Evolutionary conservation across 1,140 invertebrate species (phyloP), one percentile per base, ranked within the genome.

Genomic region (Cyrtorhinus lividipennis): DNA sequence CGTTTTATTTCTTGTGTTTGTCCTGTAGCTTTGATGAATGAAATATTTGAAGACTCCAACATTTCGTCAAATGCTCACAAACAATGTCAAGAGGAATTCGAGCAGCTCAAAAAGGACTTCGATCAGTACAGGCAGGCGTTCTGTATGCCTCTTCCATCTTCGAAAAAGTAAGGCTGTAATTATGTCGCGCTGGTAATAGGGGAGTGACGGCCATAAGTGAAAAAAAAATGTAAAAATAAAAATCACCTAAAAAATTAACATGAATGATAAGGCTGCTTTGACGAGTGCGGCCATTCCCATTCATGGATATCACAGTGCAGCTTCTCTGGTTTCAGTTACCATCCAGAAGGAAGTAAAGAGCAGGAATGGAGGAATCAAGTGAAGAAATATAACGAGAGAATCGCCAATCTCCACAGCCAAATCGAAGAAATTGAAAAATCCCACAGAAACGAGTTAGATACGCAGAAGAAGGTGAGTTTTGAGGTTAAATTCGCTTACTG

Each of bases 381-480:
- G 62, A 76, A 74, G 57, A 79, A 81, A 59, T 72, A 85, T 38
- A 82, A 83, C 67, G 83, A 85, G 65, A 81, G 82, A 67, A 75
- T 82, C 48, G 79, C 81, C 53, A 76, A 78, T 2, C 68, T 85
- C 1, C 83, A 78, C 68, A 73, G 76, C 12, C 80, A 83, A 67
- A 78, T 83, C 24, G 76, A 80, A 66, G 79, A 81, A 67, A 77
- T 76, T 26, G 79, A 82, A 65, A 73, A 72, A 30, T 76, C 78
- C 62, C 73, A 76, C 15, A 77, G 80, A 59, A 67, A 72, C 23
- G 78, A 80, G 69, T 68, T 78, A 5, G 77, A 79, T 38, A 73
- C 76, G 48, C 68, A 77, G 57, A 68, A 72, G 13, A 70, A 77
- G 56, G 74, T 76, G 58, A 60, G 73, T n/a, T 46, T 56, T 59